Base-by-base conservation (phyloP, 2,888 invertebrate species). In the Epinotia bilunana region DNA sequence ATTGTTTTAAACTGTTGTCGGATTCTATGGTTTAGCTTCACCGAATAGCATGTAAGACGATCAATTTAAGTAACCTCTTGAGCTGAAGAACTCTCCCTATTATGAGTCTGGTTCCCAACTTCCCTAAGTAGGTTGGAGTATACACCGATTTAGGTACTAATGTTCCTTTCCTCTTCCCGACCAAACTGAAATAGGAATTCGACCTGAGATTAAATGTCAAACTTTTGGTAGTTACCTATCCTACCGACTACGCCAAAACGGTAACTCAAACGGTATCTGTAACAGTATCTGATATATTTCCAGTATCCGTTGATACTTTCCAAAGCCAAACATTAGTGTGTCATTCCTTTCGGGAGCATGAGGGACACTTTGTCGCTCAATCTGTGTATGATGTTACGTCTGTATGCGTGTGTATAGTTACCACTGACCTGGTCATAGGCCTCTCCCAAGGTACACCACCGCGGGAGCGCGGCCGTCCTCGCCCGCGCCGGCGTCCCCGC, bases 381-480 rank as follows among this genome's bases (percentile, higher is more conserved):
- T 53, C 7, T n/a, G 53, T 53, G n/a, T 53, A 5, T 53, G 53
- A 53, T 20, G 7, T 53, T 60, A 39, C n/a, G 28, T 64, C 53
- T 73, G 55, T 28, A 70, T 60, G 69, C 49, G 64, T 71, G 23
- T 64, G 58, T 43, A 62, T 28, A 46, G 28, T 55, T 39, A 61
- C n/a, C 72, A 73, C 70, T 74, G 74, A 74, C 70, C 58, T 60
- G 70, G 74, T 74, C 74, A 60, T 67, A 75, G 75, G 75, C 75
- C 75, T 75, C 75, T 75, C 72, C 75, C 75, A 75, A 75, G 75
- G 75, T 75, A 75, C 75, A 75, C 75, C 75, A 75, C 75, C 65
- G 75, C 75, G 43, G 75, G 75, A 13, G 71, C 71, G 13, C 75
- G 67, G 61, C 75, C 75, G 55, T 55, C 75, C 16, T 75, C 75